Evolutionary conservation across 2,797 vertebrate species (phyloP), one percentile per base, ranked within the genome.

Genomic region (Semotilus atromaculatus): DNA sequence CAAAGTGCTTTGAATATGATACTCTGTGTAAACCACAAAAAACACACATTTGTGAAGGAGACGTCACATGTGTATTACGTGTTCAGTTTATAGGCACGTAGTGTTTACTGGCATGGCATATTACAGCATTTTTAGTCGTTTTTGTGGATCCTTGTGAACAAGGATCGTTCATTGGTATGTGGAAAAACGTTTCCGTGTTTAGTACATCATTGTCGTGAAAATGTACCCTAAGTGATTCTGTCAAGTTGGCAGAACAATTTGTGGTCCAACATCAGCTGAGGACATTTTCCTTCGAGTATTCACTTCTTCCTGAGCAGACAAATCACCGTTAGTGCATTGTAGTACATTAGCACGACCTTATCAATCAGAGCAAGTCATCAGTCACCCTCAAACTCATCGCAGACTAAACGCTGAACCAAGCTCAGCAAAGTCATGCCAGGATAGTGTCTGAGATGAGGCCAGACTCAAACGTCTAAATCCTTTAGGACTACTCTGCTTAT

Each of bases 251-350:
- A 75, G 23, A 75, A 0, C 58, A 40, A 21, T 14, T 36, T 48
- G 66, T 19, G 7, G 9, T 29, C 31, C 23, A 34, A n/a, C 21
- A 62, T 77, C 68, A 76, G 3, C 40, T 7, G 51, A 77, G 80
- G 67, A 81, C 60, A 16, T 64, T 60, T 67, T 74, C 29, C 19
- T 19, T 13, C 1, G 1, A 85, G 48, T 31, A 8, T 73, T 53
- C 31, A 53, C 45, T 43, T 58, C 29, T 82, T 82, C 53, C 64
- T 16, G 64, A 70, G 53, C 73, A 68, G 83, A 86, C 40, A 81
- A 89, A 73, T 89, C 82, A 87, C 64, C 48, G 7, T 87, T 86
- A 87, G 72, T 84, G 82, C 86, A 70, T 36, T 68, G 43, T 48
- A 36, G 43, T 51, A 77, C 72, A 66, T 80, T 80, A 76, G 19